Conservation (phyloP, 2,888 invertebrate species). For the Netelia melanura region DNA sequence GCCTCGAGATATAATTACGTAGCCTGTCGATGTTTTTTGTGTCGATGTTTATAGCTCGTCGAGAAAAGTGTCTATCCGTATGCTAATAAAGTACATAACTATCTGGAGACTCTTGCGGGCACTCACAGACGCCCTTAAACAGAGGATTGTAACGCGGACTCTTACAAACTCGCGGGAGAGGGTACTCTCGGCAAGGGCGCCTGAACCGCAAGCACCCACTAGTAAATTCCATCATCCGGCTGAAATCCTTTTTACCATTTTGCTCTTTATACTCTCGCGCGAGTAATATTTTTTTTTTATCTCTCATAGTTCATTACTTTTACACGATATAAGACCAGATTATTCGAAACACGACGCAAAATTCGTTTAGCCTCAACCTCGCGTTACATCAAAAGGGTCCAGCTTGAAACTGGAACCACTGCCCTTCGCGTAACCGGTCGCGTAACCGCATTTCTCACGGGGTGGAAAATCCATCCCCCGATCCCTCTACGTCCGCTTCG, state of each 20-base stretch:
- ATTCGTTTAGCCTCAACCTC: neutral
- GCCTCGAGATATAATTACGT: no score
- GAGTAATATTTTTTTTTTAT: neutral
- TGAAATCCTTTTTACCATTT: neutral
- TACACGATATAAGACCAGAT: neutral
- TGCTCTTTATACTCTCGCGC: neutral
- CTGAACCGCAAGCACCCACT: neutral
- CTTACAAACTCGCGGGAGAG: neutral
- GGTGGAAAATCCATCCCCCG: slow-evolving; percentile 17
- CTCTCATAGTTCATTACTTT: neutral
- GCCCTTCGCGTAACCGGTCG: neutral
- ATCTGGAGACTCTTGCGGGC: neutral
- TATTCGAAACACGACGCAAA: neutral
- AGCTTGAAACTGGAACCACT: neutral
- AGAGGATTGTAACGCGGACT: neutral
- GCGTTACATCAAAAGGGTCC: neutral
- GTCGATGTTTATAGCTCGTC: neutral
- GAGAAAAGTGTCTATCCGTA: neutral
- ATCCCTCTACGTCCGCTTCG: neutral
- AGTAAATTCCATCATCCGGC: neutral
- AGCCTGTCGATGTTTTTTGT: no score
- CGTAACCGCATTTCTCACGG: neutral
- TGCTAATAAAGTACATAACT: neutral
- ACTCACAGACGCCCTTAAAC: neutral
- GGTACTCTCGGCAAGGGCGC: no score